phyloP scores from a whole-genome alignment of 1,140 invertebrate genomes.

The Leptinotarsa lineolata region DNA sequence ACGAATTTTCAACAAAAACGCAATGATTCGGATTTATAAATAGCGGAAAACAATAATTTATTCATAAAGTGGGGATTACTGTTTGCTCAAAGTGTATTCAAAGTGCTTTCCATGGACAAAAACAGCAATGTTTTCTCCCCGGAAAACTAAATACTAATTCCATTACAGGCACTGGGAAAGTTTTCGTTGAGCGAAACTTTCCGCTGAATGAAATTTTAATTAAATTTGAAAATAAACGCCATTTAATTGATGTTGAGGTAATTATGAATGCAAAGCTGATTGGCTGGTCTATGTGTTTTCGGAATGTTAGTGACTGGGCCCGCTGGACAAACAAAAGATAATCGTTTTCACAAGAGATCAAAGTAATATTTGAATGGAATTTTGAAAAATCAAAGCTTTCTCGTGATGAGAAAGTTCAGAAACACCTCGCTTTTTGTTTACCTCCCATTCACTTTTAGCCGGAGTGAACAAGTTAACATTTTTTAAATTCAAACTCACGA shows the following conservation, averaged over 20 bases:
- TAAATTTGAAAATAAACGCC: conserved; percentile 10
- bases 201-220: conserved; percentile 17
- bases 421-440: too few relatives aligned
- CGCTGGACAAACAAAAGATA: too few relatives aligned
- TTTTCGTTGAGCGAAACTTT: conserved; percentile 1
- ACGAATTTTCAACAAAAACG: too few relatives aligned
- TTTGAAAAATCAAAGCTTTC: too few relatives aligned
- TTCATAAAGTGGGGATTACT: conserved; percentile 10
- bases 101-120: conserved; percentile 12
- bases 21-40: too few relatives aligned
- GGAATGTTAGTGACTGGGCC: neutral
- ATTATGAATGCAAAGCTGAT: conserved; percentile 10
- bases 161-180: conserved; percentile 7
- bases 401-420: too few relatives aligned
- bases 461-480: too few relatives aligned
- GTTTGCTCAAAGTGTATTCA: neutral
- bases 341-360: too few relatives aligned
- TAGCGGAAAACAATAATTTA: neutral
- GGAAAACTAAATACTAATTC: conserved; percentile 17
- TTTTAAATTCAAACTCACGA: too few relatives aligned
- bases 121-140: conserved; percentile 4
- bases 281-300: neutral
- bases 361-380: too few relatives aligned
- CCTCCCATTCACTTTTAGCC: too few relatives aligned
- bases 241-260: conserved; percentile 24